These are phyloP conservation scores for Crossocerus cetratus DNA, from an alignment of 2,888 invertebrate genomes.

Conservation along the genomic window DNA sequence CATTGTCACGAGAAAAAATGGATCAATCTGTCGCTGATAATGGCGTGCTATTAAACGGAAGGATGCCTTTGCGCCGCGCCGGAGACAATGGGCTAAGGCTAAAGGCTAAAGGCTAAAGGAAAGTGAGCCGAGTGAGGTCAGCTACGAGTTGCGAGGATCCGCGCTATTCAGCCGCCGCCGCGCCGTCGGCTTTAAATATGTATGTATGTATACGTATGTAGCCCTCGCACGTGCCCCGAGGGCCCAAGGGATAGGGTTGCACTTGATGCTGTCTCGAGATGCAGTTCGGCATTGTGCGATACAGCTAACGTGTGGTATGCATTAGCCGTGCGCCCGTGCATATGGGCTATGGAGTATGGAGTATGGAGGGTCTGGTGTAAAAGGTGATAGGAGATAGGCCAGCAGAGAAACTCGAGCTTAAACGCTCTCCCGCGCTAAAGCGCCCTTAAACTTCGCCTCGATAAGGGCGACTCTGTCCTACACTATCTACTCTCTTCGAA, in stretches of 20 bases:
- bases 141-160: neutral
- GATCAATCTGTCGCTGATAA: slow-evolving; percentile 3
- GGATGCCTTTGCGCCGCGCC: slow-evolving; percentile 30
- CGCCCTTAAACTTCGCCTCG: slow-evolving; percentile 6
- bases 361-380: slow-evolving; percentile 13
- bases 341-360: neutral
- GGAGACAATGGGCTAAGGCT: slow-evolving; percentile 35
- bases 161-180: slow-evolving; percentile 2
- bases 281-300: slow-evolving; percentile 40
- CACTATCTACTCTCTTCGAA: neutral
- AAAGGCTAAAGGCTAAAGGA: too few relatives aligned
- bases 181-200: neutral
- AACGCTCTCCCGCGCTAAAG: too few relatives aligned
- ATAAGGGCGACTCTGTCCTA: neutral
- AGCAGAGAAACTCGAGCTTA: neutral
- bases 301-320: slow-evolving; percentile 30
- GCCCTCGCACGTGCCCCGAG: neutral
- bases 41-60: slow-evolving; percentile 25
- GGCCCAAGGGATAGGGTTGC: slow-evolving; percentile 19
- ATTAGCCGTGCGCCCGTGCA: slow-evolving; percentile 17
- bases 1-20: too few relatives aligned
- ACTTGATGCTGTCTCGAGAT: slow-evolving; percentile 45
- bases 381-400: slow-evolving; percentile 36
- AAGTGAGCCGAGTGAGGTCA: slow-evolving; percentile 18
- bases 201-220: neutral